Evolutionary conservation across 2,797 vertebrate genomes (phyloP).

Genomic region (Hemibagrus guttatus): DNA sequence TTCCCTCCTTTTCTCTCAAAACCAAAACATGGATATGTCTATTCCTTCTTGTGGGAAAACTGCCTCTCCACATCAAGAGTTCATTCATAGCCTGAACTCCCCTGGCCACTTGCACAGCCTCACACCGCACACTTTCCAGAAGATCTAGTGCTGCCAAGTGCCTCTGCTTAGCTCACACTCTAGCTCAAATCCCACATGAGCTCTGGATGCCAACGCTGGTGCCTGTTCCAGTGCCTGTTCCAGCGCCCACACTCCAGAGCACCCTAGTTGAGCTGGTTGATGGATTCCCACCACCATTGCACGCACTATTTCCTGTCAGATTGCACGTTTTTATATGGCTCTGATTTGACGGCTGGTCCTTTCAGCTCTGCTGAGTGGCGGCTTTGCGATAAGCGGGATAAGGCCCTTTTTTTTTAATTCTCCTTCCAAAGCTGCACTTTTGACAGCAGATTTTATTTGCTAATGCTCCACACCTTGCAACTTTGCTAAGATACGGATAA

Average conservation of each 20-base stretch:
- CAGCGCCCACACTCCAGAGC: not conserved
- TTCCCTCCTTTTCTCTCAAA: conserved; percentile 1
- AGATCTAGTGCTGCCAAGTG: conserved; percentile 16
- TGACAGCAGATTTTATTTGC: conserved; percentile 66
- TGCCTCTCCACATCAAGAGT: conserved; percentile 34
- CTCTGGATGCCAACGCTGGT: conserved; percentile 38
- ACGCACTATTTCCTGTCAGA: conserved; percentile 78
- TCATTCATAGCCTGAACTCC: conserved; percentile 21
- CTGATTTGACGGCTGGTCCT: conserved; percentile 82
- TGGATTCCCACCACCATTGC: conserved; percentile 40
- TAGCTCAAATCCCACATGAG: conserved; percentile 69
- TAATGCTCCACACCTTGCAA: not conserved
- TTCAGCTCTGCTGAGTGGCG: conserved; percentile 79
- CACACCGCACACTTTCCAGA: conserved; percentile 5
- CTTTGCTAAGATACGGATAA: not conserved
- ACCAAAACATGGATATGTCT: conserved; percentile 28
- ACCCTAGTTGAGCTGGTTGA: conserved; percentile 24
- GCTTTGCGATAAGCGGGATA: conserved; percentile 80
- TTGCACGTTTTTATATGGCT: conserved; percentile 82
- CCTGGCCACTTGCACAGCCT: not conserved
- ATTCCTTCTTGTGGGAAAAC: conserved; percentile 38
- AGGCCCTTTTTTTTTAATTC: conserved; percentile 75
- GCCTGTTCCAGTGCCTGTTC: conserved; percentile 55
- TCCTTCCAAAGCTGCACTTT: conserved; percentile 76
- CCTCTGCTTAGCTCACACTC: conserved; percentile 46